Conservation (phyloP, 2,113 vertebrate genomes). For the Carlito syrichta region DNA sequence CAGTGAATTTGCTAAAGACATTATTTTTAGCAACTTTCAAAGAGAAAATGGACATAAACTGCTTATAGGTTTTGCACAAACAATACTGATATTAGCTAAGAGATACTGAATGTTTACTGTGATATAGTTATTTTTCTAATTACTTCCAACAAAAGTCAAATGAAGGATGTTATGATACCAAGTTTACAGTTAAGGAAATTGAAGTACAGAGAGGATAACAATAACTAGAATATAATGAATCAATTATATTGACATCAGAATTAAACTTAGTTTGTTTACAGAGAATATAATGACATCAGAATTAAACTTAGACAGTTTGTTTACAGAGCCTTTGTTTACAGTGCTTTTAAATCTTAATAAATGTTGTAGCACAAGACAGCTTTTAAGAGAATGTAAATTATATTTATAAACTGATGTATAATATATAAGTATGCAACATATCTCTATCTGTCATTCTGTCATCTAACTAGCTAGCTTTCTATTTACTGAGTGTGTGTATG, state of each 20-base stretch:
- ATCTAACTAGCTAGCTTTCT: not conserved
- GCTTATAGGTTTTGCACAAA: not conserved
- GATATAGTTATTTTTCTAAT: not conserved
- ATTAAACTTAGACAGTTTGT: not conserved
- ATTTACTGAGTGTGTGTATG: not conserved
- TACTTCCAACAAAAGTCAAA: not conserved
- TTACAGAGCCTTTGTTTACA: not conserved
- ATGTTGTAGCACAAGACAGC: not conserved
- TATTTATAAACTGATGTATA: not conserved
- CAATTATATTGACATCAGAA: not conserved
- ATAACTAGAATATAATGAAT: not conserved
- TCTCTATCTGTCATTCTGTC: not conserved
- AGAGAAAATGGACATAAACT: not conserved
- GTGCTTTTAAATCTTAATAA: not conserved
- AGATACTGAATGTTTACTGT: not conserved
- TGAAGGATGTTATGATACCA: not conserved
- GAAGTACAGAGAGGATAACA: not conserved
- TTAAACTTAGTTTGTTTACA: not conserved
- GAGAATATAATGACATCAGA: not conserved
- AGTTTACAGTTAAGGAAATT: not conserved
- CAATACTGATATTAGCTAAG: not conserved
- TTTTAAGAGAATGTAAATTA: not conserved
- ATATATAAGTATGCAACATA: not conserved
- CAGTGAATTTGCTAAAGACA: not conserved
- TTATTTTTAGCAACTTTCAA: conserved; percentile 1